Conservation (phyloP, 2,797 vertebrate genomes). For the Kryptopterus vitreolus region DNA sequence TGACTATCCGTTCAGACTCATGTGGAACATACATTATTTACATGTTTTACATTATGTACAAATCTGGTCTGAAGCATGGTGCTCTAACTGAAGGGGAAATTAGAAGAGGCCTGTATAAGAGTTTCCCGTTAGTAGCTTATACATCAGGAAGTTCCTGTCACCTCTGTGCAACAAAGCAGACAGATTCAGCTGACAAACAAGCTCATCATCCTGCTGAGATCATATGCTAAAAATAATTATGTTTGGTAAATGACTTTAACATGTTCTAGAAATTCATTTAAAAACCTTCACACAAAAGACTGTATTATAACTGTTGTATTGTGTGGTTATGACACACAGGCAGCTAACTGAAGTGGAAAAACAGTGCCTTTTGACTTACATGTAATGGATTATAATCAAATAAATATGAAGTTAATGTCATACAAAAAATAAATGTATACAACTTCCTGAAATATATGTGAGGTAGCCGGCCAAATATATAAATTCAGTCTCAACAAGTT, state of each 20-base stretch:
- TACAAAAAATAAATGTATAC: not conserved
- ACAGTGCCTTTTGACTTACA: not conserved
- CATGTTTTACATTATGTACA: not conserved
- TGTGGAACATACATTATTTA: not conserved
- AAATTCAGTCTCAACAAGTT: not conserved
- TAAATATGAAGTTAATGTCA: not conserved
- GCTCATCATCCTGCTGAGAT: not conserved
- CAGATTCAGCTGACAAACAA: not conserved
- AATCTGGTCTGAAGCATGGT: not conserved
- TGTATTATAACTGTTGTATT: not conserved
- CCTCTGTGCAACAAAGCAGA: constrained; percentile 9
- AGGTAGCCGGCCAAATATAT: not conserved
- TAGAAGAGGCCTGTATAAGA: constrained; percentile 4
- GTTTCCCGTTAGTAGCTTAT: not conserved
- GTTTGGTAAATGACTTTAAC: not conserved
- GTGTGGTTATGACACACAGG: too few species aligned
- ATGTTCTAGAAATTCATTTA: not conserved
- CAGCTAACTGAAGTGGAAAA: not conserved
- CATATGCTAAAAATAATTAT: not conserved
- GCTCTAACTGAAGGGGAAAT: constrained; percentile 33
- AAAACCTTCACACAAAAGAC: not conserved
- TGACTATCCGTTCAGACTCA: not conserved
- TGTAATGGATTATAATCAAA: not conserved
- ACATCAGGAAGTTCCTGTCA: constrained; percentile 34
- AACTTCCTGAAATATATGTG: not conserved